A percentile compares a stretch with the other conserved stretches of the same genome.
Conservation (phyloP, 2,797 vertebrate genomes). For the Danionella dracula region DNA sequence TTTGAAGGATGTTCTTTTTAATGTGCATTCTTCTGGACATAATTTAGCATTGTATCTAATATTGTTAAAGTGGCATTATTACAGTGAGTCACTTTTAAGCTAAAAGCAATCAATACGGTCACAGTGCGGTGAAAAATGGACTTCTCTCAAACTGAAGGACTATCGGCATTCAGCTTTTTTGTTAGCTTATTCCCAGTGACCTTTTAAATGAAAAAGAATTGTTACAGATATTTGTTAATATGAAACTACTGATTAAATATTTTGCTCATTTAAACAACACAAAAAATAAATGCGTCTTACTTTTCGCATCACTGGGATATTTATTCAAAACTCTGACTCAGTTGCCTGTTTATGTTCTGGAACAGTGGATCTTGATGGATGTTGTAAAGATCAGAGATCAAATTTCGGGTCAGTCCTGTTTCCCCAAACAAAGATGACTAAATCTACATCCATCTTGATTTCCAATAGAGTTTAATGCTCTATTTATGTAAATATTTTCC, state of each 20-base stretch:
- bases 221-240: too few relatives aligned
- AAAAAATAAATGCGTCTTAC: too few relatives aligned
- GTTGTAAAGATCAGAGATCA: conserved; percentile 11
- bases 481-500: conserved; percentile 82
- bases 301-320: too few relatives aligned
- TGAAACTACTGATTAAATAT: too few relatives aligned
- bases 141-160: background rate
- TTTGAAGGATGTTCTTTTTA: conserved; percentile 7
- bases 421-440: conserved; percentile 49
- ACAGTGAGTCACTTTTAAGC: conserved; percentile 11
- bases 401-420: conserved; percentile 60
- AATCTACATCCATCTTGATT: conserved; percentile 75
- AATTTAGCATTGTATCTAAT: background rate
- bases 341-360: too few relatives aligned
- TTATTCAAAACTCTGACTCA: too few relatives aligned
- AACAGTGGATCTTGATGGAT: background rate
- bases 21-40: background rate
- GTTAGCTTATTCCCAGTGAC: too few relatives aligned
- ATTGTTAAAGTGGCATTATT: conserved; percentile 11
- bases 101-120: conserved; percentile 15
- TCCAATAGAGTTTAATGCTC: conserved; percentile 79
- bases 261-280: too few relatives aligned
- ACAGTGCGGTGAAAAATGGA: conserved; percentile 10
- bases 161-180: background rate
- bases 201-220: too few relatives aligned